phyloP scores from a whole-genome alignment of 2,113 vertebrate species.

The Brachyhypopomus occidentalis region DNA sequence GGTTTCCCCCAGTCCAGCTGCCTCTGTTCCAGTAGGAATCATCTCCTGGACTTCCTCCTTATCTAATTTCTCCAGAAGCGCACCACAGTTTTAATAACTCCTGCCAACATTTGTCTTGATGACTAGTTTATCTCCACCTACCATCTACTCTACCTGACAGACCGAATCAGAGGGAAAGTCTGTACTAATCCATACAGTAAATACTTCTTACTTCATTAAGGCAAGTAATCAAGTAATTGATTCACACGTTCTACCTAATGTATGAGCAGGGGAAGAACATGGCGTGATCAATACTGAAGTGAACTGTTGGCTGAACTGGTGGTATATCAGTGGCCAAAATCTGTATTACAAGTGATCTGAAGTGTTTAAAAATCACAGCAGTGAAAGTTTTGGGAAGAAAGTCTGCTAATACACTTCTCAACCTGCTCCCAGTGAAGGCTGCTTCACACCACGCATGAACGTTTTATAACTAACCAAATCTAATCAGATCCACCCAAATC shows the following conservation, averaged over 20 bases:
- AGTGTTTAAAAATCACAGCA: neutral
- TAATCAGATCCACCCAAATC: too few species aligned
- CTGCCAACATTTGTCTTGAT: too few species aligned
- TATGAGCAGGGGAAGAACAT: conserved; percentile 64
- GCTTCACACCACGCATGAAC: too few species aligned
- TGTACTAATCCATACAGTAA: conserved; percentile 64
- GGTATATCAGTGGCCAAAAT: neutral
- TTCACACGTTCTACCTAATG: conserved; percentile 67
- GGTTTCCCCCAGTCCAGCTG: too few species aligned
- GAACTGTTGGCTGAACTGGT: conserved; percentile 29
- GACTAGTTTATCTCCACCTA: conserved; percentile 22
- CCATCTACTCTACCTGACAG: conserved; percentile 26
- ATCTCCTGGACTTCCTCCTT: too few species aligned
- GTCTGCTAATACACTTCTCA: too few species aligned
- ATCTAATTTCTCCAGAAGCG: too few species aligned
- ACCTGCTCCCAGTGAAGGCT: too few species aligned
- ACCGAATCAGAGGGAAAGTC: conserved; percentile 52
- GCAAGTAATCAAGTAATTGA: conserved; percentile 57
- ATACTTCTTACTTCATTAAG: conserved; percentile 72
- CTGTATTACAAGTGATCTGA: neutral
- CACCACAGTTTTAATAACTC: too few species aligned
- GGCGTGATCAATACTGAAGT: conserved; percentile 59
- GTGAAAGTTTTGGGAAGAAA: neutral
- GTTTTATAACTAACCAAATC: too few species aligned
- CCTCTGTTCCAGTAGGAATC: too few species aligned